phyloP scores from a whole-genome alignment of 1,140 invertebrate genomes.

The Triops cancriformis region DNA sequence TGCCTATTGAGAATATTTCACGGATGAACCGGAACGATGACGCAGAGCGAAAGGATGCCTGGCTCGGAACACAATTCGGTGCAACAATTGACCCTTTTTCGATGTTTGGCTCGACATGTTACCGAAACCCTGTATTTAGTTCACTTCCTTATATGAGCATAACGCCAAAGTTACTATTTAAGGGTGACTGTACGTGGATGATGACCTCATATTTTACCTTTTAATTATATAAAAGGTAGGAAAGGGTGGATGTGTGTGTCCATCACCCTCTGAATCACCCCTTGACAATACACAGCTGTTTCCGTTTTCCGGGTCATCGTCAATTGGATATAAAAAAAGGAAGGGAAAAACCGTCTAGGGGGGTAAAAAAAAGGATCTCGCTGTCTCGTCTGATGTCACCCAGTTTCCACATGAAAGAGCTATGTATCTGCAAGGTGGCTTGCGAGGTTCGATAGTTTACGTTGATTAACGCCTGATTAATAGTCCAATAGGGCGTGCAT shows the following conservation, averaged over 20 bases:
- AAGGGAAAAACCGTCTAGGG: not conserved
- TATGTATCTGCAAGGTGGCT: not conserved
- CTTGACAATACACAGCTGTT: not conserved
- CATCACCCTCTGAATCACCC: not conserved
- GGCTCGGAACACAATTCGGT: too few species aligned
- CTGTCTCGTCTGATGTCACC: not conserved
- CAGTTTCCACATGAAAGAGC: not conserved
- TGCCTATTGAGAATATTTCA: too few species aligned
- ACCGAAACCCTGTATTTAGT: not conserved
- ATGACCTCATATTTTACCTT: not conserved
- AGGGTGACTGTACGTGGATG: not conserved
- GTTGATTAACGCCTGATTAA: slow-evolving; percentile 1
- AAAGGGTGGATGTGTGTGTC: not conserved
- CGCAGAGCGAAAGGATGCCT: too few species aligned
- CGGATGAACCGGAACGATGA: too few species aligned
- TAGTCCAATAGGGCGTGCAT: slow-evolving; percentile 4
- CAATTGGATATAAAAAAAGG: not conserved
- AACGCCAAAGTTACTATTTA: not conserved
- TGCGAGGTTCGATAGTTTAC: not conserved
- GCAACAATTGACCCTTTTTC: not conserved
- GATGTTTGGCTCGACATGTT: not conserved
- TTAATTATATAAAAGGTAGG: not conserved
- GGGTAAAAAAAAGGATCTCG: not conserved
- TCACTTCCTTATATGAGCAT: not conserved
- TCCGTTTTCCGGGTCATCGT: slow-evolving; percentile 8